Percentiles rank a stretch among this genome's conserved stretches.
Conservation (phyloP, 1,140 invertebrate species). For the Anastrepha ludens region DNA sequence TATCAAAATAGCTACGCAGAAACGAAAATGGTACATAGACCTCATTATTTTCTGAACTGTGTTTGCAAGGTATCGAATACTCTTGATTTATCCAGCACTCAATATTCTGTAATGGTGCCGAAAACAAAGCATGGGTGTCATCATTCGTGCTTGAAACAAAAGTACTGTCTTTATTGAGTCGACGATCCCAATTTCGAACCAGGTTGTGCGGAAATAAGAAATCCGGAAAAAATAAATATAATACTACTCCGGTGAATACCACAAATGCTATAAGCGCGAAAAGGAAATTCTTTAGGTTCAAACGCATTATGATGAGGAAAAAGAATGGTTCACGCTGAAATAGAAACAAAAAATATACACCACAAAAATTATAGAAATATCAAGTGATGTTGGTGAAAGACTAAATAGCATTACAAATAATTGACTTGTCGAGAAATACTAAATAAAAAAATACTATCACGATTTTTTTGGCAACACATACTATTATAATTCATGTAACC, state of each 20-base stretch:
- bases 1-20: constrained; percentile 95
- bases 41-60: constrained; percentile 88
- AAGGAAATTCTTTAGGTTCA: constrained; percentile 77
- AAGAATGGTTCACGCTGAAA: constrained; percentile 68
- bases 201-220: constrained; percentile 69
- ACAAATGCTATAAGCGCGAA: constrained; percentile 76
- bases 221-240: constrained; percentile 73
- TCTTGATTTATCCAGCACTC: constrained; percentile 94
- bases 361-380: not conserved
- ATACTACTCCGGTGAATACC: constrained; percentile 74
- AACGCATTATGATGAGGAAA: constrained; percentile 77
- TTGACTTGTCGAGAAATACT: no score
- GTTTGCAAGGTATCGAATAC: constrained; percentile 87
- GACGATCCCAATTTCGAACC: constrained; percentile 61
- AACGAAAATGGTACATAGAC: constrained; percentile 95
- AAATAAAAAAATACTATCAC: no score
- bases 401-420: no score
- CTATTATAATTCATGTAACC: no score
- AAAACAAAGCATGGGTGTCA: not conserved
- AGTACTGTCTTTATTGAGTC: constrained; percentile 53
- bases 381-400: not conserved
- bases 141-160: not conserved
- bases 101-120: constrained; percentile 80
- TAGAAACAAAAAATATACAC: not conserved
- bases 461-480: no score